These are phyloP conservation scores for Trididemnum clinides DNA, from an alignment of 23 tunicate species.

Conservation along the genomic window DNA sequence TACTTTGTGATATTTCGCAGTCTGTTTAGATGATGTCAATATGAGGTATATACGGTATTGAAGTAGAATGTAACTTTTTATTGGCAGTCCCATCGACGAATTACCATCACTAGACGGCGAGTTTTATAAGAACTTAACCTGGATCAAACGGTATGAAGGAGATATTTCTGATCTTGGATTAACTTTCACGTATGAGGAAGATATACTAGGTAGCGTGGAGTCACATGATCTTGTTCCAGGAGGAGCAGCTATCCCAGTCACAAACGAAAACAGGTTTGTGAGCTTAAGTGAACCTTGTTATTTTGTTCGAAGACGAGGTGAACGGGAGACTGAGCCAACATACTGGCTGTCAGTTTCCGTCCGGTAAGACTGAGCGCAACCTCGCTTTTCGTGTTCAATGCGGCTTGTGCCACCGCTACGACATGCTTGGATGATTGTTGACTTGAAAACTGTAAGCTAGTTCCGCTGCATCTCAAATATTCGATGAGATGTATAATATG, in stretches of 20 bases:
- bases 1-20: too few relatives aligned
- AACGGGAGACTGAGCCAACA: not conserved
- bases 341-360: too few relatives aligned
- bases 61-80: too few relatives aligned
- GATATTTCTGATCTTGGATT: conserved; percentile 87
- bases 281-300: not conserved
- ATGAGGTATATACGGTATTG: too few relatives aligned
- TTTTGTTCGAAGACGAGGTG: not conserved
- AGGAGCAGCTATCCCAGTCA: conserved; percentile 80
- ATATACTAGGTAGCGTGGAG: conserved; percentile 81
- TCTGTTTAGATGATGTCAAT: too few relatives aligned
- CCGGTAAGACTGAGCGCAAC: too few relatives aligned
- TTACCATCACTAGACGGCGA: conserved; percentile 90
- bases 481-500: too few relatives aligned
- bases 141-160: conserved; percentile 95
- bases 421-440: too few relatives aligned
- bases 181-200: conserved; percentile 91
- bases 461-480: too few relatives aligned
- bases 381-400: too few relatives aligned
- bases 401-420: too few relatives aligned
- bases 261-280: conserved; percentile 87
- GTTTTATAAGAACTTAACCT: conserved; percentile 92
- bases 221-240: conserved; percentile 84
- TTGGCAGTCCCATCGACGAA: conserved; percentile 82
- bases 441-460: too few relatives aligned